A percentile compares a stretch with the other conserved stretches of the same genome.
Evolutionary conservation across 2,113 vertebrate genomes (phyloP).

Genomic region (Syngnathus floridae): DNA sequence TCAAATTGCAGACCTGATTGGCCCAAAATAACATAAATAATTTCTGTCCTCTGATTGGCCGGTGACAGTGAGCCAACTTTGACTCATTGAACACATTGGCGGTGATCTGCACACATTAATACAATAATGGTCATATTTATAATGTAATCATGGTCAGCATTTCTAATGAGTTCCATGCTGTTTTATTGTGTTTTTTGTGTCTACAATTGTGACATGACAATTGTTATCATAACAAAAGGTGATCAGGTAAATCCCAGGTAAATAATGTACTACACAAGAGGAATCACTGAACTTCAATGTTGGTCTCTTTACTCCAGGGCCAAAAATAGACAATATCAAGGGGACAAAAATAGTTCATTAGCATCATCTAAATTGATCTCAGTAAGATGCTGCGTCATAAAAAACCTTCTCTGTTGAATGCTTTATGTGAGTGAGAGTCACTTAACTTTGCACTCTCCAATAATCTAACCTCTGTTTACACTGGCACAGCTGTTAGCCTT

Average conservation of each 20-base stretch:
- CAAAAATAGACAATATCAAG: neutral
- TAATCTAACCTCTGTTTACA: slow-evolving; percentile 64
- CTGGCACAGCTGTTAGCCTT: slow-evolving; percentile 64
- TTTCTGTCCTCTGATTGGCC: too few species aligned
- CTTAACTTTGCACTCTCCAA: slow-evolving; percentile 51
- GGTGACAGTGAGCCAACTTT: too few species aligned
- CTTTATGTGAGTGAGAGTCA: slow-evolving; percentile 45
- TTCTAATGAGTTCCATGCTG: too few species aligned
- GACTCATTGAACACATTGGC: too few species aligned
- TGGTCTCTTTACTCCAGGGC: neutral
- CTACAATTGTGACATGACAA: neutral
- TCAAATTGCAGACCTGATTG: too few species aligned
- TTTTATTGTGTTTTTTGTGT: too few species aligned
- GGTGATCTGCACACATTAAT: too few species aligned
- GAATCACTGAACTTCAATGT: neutral
- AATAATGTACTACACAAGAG: neutral
- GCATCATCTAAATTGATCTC: slow-evolving; percentile 10
- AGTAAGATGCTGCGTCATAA: slow-evolving; percentile 1
- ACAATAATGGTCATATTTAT: too few species aligned
- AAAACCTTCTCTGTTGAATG: slow-evolving; percentile 32
- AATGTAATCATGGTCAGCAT: too few species aligned
- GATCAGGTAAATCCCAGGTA: neutral
- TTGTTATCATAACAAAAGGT: neutral
- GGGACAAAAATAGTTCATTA: neutral
- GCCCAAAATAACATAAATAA: too few species aligned